Conservation (phyloP, 2,888 invertebrate species). For the Geophilus truncorum region DNA sequence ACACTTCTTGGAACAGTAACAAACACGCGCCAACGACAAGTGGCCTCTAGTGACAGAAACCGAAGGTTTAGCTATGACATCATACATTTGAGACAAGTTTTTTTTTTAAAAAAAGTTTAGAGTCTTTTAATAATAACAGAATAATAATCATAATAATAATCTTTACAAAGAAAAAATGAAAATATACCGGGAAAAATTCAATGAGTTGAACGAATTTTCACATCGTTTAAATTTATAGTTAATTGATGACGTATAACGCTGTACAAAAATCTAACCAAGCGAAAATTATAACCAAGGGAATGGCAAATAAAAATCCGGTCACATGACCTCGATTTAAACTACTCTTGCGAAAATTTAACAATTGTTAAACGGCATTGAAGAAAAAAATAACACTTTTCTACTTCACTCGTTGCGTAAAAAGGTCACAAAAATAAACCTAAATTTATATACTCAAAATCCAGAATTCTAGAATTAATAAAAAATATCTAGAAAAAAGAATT, state of each 20-base stretch:
- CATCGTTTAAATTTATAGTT: neutral
- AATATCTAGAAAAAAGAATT: neutral
- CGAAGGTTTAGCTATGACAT: neutral
- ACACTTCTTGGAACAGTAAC: too few relatives aligned
- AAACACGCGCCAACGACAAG: too few relatives aligned
- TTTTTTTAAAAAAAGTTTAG: neutral
- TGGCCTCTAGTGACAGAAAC: neutral
- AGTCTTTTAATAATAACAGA: neutral
- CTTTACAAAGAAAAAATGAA: neutral
- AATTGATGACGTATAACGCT: neutral
- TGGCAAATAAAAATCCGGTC: neutral
- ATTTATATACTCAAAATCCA: neutral
- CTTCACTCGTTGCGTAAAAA: neutral
- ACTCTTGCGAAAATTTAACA: neutral
- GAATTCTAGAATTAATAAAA: neutral
- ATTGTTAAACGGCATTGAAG: neutral
- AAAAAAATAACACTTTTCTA: neutral
- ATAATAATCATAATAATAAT: neutral
- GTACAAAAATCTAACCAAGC: neutral
- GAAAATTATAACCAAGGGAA: neutral
- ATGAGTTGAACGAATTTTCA: neutral
- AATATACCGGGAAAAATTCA: neutral
- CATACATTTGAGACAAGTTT: neutral
- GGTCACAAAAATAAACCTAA: neutral
- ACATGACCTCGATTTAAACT: neutral